Evolutionary conservation across 2,797 vertebrate species (phyloP), one percentile per base, ranked within the genome.

Genomic region (Natrix natrix): DNA sequence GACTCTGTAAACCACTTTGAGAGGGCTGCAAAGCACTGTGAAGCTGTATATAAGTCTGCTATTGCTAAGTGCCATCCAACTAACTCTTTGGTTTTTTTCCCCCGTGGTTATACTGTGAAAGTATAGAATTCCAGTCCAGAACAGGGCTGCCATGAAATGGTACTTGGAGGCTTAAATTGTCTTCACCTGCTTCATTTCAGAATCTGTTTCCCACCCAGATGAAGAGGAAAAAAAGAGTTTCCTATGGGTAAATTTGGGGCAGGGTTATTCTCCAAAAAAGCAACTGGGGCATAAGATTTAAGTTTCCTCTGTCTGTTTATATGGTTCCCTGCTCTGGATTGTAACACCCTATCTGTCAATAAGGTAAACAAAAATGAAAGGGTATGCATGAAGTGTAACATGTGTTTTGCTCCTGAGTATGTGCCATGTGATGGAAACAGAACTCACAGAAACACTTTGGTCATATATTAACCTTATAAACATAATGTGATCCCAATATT

Each of bases 401-500:
- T 83, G 37, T 83, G 78, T 83, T 83, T 83, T 83, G 43, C 43
- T 83, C 69, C 24, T 86, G 22, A 59, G 55, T 57, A 56, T 86
- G 74, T 88, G 92, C 60, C 12, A 55, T 87, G 78, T 87, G 83
- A 66, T 87, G 26, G 54, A 66, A 92, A 61, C 63, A 54, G 48
- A 92, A 32, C n/a, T 92, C 59, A 87, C 28, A 86, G 16, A 61
- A 86, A n/a, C 61, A 61, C 20, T 87, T 48, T 55, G 48, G 20
- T 60, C 32, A 87, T 91, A 57, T 59, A 83, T 83, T 91, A 91
- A 83, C 43, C 78, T 24, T 83, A 83, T 48, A 83, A 95, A 94
- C 92, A 95, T 94, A 96, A 95, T 90, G 20, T 48, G 92, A 90
- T 93, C 57, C 69, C 86, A 61, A 48, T 96, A 94, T 91, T 94